Evolutionary conservation across 2,113 vertebrate species (phyloP).

Genomic region (Thunnus thynnus): DNA sequence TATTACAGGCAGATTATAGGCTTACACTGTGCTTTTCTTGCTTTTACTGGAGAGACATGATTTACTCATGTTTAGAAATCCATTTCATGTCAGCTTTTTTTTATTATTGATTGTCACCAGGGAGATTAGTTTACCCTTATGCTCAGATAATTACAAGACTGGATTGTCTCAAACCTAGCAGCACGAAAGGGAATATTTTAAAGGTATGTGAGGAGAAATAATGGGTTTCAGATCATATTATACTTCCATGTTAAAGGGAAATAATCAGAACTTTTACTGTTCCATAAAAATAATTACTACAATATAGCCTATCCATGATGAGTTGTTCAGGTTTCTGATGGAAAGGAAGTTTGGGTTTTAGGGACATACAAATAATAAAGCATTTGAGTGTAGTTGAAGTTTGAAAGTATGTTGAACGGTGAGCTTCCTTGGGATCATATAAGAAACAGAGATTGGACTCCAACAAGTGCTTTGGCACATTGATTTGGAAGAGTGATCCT

Average conservation of each 20-base stretch:
- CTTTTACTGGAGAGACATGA: constrained; percentile 46
- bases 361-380: too few species aligned
- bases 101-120: constrained; percentile 42
- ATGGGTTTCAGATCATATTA: background rate
- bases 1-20: constrained; percentile 70
- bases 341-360: background rate
- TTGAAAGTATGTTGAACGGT: background rate
- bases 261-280: background rate
- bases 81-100: constrained; percentile 40
- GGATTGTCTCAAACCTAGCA: constrained; percentile 28
- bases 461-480: constrained; percentile 21
- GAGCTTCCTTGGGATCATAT: background rate
- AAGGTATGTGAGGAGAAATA: background rate
- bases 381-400: background rate
- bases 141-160: constrained; percentile 15
- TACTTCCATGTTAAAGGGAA: background rate
- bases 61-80: constrained; percentile 46
- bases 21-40: constrained; percentile 58
- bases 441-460: constrained; percentile 12
- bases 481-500: constrained; percentile 48
- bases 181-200: background rate
- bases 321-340: background rate
- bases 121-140: constrained; percentile 47
- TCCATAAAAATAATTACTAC: background rate
- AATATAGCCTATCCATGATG: background rate